Evolutionary conservation across 30 jellyfish, hydroid and myxozoan species (phyloP).

Genomic region (Turritopsis rubra): DNA sequence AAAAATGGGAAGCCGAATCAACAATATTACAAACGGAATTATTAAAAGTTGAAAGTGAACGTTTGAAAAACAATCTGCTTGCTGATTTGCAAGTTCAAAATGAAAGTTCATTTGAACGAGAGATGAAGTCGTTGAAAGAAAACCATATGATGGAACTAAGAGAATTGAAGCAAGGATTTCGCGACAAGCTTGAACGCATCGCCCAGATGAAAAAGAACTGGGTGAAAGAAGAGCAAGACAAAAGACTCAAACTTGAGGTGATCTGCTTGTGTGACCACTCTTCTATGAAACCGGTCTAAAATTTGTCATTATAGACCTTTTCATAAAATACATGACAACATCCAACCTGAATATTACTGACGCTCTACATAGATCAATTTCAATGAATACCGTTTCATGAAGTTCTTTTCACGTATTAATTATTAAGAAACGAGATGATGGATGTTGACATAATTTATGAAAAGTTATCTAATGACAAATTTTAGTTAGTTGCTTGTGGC

Average conservation of each 20-base stretch:
- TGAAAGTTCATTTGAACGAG: background rate
- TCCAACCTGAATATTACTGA: too few relatives aligned
- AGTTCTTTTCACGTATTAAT: too few relatives aligned
- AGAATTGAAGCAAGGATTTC: slow-evolving; percentile 6
- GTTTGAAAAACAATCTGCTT: slow-evolving; percentile 7
- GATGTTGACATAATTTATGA: too few relatives aligned
- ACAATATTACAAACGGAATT: background rate
- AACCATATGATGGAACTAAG: background rate
- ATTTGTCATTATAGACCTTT: too few relatives aligned
- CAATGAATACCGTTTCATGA: too few relatives aligned
- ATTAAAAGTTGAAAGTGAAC: background rate
- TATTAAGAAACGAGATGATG: too few relatives aligned
- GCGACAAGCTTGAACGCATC: slow-evolving; percentile 7
- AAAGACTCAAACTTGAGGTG: slow-evolving; percentile 2
- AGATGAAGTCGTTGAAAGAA: background rate
- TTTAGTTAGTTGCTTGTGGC: too few relatives aligned
- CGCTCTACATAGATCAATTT: too few relatives aligned
- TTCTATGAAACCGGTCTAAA: background rate
- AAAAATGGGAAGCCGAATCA: slow-evolving; percentile 7
- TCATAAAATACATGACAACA: too few relatives aligned
- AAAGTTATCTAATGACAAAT: too few relatives aligned
- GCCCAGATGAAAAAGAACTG: background rate
- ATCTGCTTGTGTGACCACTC: background rate
- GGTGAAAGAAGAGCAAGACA: background rate
- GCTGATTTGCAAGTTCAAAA: background rate